Base-by-base conservation (phyloP, 1,140 invertebrate species). In the Belonocnema kinseyi region DNA sequence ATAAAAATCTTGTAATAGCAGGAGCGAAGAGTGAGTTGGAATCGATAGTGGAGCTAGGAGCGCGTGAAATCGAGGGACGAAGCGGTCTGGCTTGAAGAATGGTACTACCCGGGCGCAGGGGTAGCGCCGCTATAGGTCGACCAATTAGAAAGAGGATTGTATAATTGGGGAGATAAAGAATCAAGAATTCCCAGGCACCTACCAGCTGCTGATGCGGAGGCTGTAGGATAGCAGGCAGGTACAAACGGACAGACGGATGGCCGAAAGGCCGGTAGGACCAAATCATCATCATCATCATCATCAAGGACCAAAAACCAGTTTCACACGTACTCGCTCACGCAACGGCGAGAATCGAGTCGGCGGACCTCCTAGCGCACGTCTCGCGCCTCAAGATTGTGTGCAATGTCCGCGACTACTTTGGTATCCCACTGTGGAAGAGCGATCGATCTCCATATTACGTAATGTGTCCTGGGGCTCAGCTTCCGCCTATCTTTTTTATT, bases 161-260 rank as follows among this genome's bases (percentile, higher is more conserved):
- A 84, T 88, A 88, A 88, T 88, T 88, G 85, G 82, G 82, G 81
- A 83, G 85, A 85, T 86, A 83, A 86, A 86, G 85, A 85, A 84
- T 83, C 81, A 81, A 85, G 83, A 81, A 85, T 88, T 87, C 87
- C 87, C 87, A 88, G 85, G 87, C 85, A 88, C 84, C 85, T 85
- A 85, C 85, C 87, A 87, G 84, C 87, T 86, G 87, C 87, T 79
- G 81, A 76, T 77, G 77, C 78, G 56, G 74, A 52, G 52, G 54
- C 72, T 76, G 53, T 74, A 58, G 73, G 74, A 75, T 50, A 21
- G 3, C 26, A 16, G 26, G 61, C 61, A 56, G 76, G 73, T 70
- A 74, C 14, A 54, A 78, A 80, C 75, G 54, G 71, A 74, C 71
- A 75, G 56, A 77, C 80, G 75, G 53, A 70, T 70, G 78, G 77